Evolutionary conservation across 2,797 vertebrate genomes (phyloP).

Genomic region (Sternotherus odoratus): DNA sequence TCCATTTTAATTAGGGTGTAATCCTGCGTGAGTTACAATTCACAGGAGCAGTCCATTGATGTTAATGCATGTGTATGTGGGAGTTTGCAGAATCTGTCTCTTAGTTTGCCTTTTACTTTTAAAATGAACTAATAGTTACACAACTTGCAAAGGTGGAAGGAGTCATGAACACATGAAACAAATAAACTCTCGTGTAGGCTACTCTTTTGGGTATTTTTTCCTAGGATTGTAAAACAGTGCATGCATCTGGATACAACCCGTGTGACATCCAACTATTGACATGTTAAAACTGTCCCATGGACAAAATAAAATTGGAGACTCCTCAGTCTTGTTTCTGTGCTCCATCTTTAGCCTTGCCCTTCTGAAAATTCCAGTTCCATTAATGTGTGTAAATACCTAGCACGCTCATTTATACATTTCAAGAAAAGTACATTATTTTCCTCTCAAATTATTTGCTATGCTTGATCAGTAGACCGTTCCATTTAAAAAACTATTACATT

Average conservation of each 20-base stretch:
- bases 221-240: background rate
- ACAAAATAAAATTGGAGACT: background rate
- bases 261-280: background rate
- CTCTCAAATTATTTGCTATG: background rate
- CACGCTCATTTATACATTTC: background rate
- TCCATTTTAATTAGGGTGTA: background rate
- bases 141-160: background rate
- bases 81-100: constrained; percentile 35
- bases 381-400: background rate
- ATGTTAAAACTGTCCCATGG: background rate
- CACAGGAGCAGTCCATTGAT: constrained; percentile 53
- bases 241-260: background rate
- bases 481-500: background rate
- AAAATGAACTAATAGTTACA: background rate
- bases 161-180: constrained; percentile 13
- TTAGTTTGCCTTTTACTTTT: constrained; percentile 21
- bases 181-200: background rate
- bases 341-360: background rate
- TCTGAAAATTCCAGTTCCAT: background rate
- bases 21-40: background rate
- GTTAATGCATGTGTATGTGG: background rate
- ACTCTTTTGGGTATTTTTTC: background rate
- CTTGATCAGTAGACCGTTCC: background rate
- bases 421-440: background rate
- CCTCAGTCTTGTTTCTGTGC: constrained; percentile 1